Percentiles rank a stretch among this genome's conserved stretches.
Evolutionary conservation across 1,140 invertebrate genomes (phyloP).

Genomic region (Drosophila parabipectinata): DNA sequence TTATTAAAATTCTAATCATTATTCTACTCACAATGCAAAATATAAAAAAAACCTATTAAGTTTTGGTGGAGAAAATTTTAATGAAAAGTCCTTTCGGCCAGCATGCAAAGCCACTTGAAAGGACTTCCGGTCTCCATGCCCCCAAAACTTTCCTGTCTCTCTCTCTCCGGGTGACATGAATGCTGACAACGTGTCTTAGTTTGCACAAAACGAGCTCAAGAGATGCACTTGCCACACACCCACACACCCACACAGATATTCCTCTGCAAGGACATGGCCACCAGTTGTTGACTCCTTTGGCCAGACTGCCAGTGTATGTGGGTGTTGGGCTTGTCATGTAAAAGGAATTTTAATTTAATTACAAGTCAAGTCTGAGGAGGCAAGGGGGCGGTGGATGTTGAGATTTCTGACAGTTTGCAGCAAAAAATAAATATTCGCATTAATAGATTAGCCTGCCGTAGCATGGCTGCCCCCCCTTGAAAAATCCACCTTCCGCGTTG

Average conservation of each 20-base stretch:
- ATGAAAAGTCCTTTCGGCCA: constrained; percentile 71
- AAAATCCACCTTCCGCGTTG: neutral
- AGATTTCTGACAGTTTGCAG: constrained; percentile 8
- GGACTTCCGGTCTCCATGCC: constrained; percentile 1
- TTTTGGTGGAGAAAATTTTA: constrained; percentile 66
- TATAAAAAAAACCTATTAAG: constrained; percentile 55
- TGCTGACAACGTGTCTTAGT: constrained; percentile 82
- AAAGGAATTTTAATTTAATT: constrained; percentile 82
- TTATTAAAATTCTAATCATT: constrained; percentile 11
- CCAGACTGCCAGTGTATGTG: constrained; percentile 32
- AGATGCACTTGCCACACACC: constrained; percentile 51
- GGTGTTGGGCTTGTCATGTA: constrained; percentile 66
- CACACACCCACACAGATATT: constrained; percentile 33
- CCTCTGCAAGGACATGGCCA: constrained; percentile 44
- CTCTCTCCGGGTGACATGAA: constrained; percentile 62
- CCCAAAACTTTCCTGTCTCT: neutral
- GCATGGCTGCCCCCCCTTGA: neutral
- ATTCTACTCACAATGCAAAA: constrained; percentile 51
- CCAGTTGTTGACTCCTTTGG: constrained; percentile 47
- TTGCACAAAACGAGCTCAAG: constrained; percentile 79
- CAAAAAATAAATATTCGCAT: constrained; percentile 48
- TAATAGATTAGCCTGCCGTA: constrained; percentile 57
- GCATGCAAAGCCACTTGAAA: constrained; percentile 68
- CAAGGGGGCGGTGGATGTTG: neutral
- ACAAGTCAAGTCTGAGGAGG: constrained; percentile 33